Base-by-base conservation (phyloP, 2,888 invertebrate species). In the Tuta absoluta region DNA sequence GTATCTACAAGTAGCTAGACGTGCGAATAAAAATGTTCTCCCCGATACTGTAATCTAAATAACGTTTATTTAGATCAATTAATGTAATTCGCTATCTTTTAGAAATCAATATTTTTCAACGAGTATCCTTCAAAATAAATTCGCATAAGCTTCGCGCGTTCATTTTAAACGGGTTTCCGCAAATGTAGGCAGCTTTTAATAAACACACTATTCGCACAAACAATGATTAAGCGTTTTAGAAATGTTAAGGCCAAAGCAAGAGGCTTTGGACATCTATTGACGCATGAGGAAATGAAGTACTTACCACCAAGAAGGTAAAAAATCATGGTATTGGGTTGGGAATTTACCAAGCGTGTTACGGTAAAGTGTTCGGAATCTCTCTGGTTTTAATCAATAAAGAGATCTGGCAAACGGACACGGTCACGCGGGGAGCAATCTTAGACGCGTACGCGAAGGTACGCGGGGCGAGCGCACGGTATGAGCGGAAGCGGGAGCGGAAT, bases 321-420 rank as follows among this genome's bases (percentile, higher is more conserved):
- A 56, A 19, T 11, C 4, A 41, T 28, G 17, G 4, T 56, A 64
- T 53, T 61, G 59, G 24, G 62, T 62, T 24, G 56, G 56, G 33
- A 56, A 56, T 56, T 56, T 72, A 80, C 78, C 75, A 70, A 73
- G 62, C 72, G 73, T 75, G 77, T 81, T 80, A 79, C 83, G 81
- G 81, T 81, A 79, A 80, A 79, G 72, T 71, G 67, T 67, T 75
- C 71, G 70, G 74, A 75, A 72, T 69, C 66, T 69, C 74, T 79
- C 81, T 84, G 84, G 77, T 79, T 78, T 87, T 91, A 91, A 91
- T 91, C 91, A 91, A 91, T 91, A 89, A 89, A 87, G 85, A 80
- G 86, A 83, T 85, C 84, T 82, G 80, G 74, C 76, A 17, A 71
- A 72, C 75, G 77, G 90, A 86, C 85, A 91, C 91, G 91, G 91